These are phyloP conservation scores for Agrochola lychnidis DNA, from an alignment of 2,888 invertebrate genomes.

Conservation along the genomic window DNA sequence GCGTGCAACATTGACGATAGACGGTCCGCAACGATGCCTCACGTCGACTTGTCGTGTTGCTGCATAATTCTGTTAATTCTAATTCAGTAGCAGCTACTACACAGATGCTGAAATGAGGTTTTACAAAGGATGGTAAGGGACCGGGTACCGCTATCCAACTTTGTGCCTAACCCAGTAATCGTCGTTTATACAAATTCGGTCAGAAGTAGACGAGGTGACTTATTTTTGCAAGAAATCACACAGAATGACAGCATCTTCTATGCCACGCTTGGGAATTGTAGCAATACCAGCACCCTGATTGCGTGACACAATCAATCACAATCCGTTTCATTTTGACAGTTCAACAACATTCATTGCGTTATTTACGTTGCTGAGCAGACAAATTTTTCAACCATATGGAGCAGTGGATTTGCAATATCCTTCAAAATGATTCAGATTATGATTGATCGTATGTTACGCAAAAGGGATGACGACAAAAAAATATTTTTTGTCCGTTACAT, in stretches of 20 bases:
- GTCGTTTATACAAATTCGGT: background rate
- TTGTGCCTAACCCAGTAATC: background rate
- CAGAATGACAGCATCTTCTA: background rate
- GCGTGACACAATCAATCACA: too few relatives aligned
- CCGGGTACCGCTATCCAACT: background rate
- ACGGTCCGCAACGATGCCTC: constrained; percentile 53
- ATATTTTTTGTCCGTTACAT: too few relatives aligned
- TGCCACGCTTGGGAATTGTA: background rate
- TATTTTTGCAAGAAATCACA: too few relatives aligned
- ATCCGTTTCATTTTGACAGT: too few relatives aligned
- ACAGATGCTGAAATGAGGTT: background rate
- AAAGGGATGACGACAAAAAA: too few relatives aligned
- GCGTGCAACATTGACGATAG: constrained; percentile 58
- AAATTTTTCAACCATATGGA: too few relatives aligned
- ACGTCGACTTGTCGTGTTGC: constrained; percentile 37
- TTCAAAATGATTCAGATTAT: too few relatives aligned
- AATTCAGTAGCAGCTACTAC: constrained; percentile 14
- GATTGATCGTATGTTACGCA: too few relatives aligned
- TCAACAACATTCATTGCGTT: too few relatives aligned
- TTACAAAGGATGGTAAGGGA: background rate
- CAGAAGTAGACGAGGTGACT: background rate
- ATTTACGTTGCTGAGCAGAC: too few relatives aligned
- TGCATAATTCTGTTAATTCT: constrained; percentile 49
- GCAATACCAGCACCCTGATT: background rate
- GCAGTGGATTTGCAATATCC: too few relatives aligned